A percentile compares a stretch with the other conserved stretches of the same genome.
Conservation (phyloP, 2,888 invertebrate genomes). For the Cheilosia vernalis region DNA sequence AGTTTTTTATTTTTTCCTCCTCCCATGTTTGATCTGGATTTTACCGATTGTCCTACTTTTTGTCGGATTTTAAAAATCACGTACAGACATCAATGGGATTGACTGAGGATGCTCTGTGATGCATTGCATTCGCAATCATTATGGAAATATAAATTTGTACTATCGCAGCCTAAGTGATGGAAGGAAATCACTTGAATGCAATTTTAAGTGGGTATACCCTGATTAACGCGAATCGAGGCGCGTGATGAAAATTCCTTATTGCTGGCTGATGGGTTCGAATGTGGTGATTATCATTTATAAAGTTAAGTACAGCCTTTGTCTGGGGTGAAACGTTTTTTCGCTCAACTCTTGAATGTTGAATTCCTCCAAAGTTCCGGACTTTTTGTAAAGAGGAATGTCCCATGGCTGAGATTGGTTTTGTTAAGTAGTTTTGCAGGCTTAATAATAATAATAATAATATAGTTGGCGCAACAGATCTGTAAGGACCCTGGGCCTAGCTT, state of each 20-base stretch:
- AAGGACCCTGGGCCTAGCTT: too few relatives aligned
- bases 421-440: too few relatives aligned
- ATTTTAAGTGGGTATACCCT: slow-evolving; percentile 21
- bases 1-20: neutral
- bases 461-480: too few relatives aligned
- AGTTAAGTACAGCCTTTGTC: too few relatives aligned
- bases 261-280: neutral
- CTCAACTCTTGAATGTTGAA: too few relatives aligned
- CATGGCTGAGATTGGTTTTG: too few relatives aligned
- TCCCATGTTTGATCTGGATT: slow-evolving; percentile 31
- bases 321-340: too few relatives aligned
- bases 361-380: too few relatives aligned
- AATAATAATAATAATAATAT: too few relatives aligned
- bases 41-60: slow-evolving; percentile 12
- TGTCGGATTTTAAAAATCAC: slow-evolving; percentile 24
- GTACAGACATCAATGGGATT: slow-evolving; percentile 49
- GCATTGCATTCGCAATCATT: slow-evolving; percentile 44
- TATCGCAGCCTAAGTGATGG: slow-evolving; percentile 19
- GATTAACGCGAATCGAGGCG: slow-evolving; percentile 5
- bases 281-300: too few relatives aligned
- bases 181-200: slow-evolving; percentile 21
- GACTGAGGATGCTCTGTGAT: slow-evolving; percentile 39
- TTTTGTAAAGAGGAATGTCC: too few relatives aligned
- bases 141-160: slow-evolving; percentile 25
- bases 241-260: neutral